Evolutionary conservation across 1,140 invertebrate species (phyloP), one percentile per base, ranked within the genome.

Genomic region (Drosophila nikananu): DNA sequence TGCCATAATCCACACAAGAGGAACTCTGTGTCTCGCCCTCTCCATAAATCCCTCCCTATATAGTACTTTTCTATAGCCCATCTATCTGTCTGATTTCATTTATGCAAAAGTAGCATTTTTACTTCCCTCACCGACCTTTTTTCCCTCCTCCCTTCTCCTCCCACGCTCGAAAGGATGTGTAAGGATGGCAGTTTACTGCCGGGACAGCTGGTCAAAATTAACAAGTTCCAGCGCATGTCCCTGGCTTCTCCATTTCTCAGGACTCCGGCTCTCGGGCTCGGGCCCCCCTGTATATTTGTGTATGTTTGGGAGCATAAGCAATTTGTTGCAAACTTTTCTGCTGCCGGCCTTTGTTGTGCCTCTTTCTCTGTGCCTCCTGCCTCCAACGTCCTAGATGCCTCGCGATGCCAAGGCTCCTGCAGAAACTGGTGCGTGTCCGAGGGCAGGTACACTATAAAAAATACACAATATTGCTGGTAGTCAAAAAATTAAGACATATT

Each of bases 181-280:
- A 27, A 1, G 71, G 62, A 61, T 57, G 76, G 32, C 75, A 61
- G 76, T 87, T 89, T 89, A 80, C 71, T 77, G 77, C 77, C 80
- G 73, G 77, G 84, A 87, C 83, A 87, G 84, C 80, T 87, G 83
- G 84, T 83, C 84, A 87, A 87, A 87, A 87, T 87, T 87, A 87
- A 87, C 83, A 89, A 87, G 83, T 87, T 87, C 64, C 80, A 87
- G 77, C 83, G 77, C 80, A 80, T 83, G 73, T 59, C 68, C 59
- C 55, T 49, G 41, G 23, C 63, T 54, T 61, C 55, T 48, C 54
- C 35, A 42, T 30, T 42, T 44, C 46, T 70, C 59, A n/a, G 44
- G 30, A 25, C 54, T 37, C 15, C 12, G 48, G 48, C 25, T 49
- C n/a, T n/a, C n/a, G n/a, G n/a, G n/a, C n/a, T n/a, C n/a, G n/a